Evolutionary conservation across 1,140 invertebrate species (phyloP), one percentile per base, ranked within the genome.

Genomic region (Drosophila orosa): DNA sequence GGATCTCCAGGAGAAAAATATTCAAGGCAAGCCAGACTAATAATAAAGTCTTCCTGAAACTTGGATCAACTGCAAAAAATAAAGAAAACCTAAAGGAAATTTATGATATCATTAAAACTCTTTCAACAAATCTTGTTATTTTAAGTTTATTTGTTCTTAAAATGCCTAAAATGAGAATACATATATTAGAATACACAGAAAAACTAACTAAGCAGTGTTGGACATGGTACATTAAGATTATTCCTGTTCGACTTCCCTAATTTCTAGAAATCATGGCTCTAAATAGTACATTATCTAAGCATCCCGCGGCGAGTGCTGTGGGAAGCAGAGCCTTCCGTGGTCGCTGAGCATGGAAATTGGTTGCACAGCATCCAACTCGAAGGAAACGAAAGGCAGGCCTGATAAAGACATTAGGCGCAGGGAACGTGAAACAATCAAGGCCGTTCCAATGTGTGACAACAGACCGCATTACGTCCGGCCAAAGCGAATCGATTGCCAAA

Each of bases 401-500:
- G 81, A 84, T 85, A 85, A 78, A 85, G 82, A 77, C 65, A 80
- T 80, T 80, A 69, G 73, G 22, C 22, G 48, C 22, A 44, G 60
- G 60, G 47, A 74, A 52, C 55, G 39, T 54, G 59, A 72, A 62
- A 78, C 74, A 82, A 86, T 86, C 83, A 89, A 86, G 83, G 83
- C 57, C 83, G 66, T 76, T 80, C 62, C 58, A 73, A 67, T 81
- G 57, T 83, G 83, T 81, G 74, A 69, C 63, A 85, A 78, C 56
- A 79, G 61, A 74, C 74, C 60, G 42, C 74, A 75, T 82, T 75
- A 87, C 68, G 61, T 83, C 59, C 44, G 72, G 42, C 67, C 83
- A 89, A 66, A 89, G 47, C 83, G 83, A 86, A 86, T 86, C 72
- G 67, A 86, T 89, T 86, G 71, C 59, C 58, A 60, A 69, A 68